phyloP scores from a whole-genome alignment of 2,888 invertebrate genomes.

The Apotomis capreana region DNA sequence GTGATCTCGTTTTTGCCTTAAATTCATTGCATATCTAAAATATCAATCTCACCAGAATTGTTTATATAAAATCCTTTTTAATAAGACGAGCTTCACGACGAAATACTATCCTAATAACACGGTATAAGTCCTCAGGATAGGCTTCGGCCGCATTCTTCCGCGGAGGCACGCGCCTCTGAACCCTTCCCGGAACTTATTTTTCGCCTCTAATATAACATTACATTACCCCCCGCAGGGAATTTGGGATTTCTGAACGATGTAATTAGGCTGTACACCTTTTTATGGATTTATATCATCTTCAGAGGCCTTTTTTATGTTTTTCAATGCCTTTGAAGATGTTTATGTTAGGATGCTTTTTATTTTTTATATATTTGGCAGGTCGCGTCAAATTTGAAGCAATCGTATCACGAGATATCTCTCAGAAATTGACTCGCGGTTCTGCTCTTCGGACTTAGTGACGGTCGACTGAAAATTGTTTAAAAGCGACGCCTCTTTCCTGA shows the following conservation, averaged over 20 bases:
- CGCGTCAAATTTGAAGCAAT: neutral
- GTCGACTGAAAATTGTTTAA: neutral
- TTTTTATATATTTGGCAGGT: neutral
- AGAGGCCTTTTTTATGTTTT: neutral
- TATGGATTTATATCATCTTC: slow-evolving; percentile 17
- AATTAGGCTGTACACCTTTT: slow-evolving; percentile 26
- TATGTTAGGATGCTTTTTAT: neutral
- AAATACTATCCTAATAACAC: slow-evolving; percentile 34
- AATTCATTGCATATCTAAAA: neutral
- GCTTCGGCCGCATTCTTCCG: slow-evolving; percentile 37
- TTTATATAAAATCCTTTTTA: slow-evolving; percentile 17
- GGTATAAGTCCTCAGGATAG: slow-evolving; percentile 14
- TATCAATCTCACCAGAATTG: slow-evolving; percentile 17
- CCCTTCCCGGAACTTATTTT: slow-evolving; percentile 35
- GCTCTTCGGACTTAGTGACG: no score
- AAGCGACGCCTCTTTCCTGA: neutral
- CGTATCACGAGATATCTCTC: neutral
- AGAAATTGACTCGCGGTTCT: neutral
- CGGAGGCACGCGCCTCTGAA: slow-evolving; percentile 15
- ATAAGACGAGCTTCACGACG: slow-evolving; percentile 23
- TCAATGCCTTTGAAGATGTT: neutral
- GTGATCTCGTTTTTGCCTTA: neutral
- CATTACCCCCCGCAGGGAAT: slow-evolving; percentile 29
- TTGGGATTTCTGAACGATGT: slow-evolving; percentile 22
- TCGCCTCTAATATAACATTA: slow-evolving; percentile 26